Evolutionary conservation across 2,888 invertebrate species (phyloP).

Genomic region (Aleiodes testaceus): DNA sequence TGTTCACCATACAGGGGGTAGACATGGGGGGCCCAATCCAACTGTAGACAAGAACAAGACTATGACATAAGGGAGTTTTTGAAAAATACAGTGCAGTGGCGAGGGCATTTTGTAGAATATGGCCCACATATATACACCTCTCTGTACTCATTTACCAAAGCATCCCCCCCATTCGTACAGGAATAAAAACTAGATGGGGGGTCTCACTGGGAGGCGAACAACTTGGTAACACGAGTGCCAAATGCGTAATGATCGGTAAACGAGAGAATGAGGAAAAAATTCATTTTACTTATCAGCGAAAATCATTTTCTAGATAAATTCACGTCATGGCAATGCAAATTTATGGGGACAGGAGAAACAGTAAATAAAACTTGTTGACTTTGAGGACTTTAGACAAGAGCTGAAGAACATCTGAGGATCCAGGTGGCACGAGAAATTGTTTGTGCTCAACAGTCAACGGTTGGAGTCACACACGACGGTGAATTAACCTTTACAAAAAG

Average conservation of each 20-base stretch:
- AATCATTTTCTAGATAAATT: no score
- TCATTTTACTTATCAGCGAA: no score
- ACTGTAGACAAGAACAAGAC: conserved; percentile 16
- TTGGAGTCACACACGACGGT: not conserved
- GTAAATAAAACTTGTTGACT: not conserved
- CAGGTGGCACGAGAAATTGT: conserved; percentile 26
- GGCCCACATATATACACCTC: conserved; percentile 60
- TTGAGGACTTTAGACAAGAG: not conserved
- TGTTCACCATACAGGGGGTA: conserved; percentile 55
- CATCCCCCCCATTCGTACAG: conserved; percentile 63
- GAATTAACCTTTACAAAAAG: not conserved
- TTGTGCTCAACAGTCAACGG: conserved; percentile 16
- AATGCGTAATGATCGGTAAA: conserved; percentile 69
- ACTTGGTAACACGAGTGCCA: conserved; percentile 67
- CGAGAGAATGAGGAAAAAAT: conserved; percentile 43
- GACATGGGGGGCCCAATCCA: conserved; percentile 61
- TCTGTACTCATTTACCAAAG: conserved; percentile 56
- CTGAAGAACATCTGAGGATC: conserved; percentile 2
- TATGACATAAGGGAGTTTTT: conserved; percentile 16
- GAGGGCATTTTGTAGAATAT: conserved; percentile 39
- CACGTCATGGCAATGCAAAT: not conserved
- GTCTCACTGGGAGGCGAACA: conserved; percentile 63
- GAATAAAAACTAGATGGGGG: conserved; percentile 71
- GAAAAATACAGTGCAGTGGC: conserved; percentile 19
- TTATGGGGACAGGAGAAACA: not conserved